Evolutionary conservation across 35 echinoderm and acorn worm species (phyloP).

Genomic region (Ptychodera flava): DNA sequence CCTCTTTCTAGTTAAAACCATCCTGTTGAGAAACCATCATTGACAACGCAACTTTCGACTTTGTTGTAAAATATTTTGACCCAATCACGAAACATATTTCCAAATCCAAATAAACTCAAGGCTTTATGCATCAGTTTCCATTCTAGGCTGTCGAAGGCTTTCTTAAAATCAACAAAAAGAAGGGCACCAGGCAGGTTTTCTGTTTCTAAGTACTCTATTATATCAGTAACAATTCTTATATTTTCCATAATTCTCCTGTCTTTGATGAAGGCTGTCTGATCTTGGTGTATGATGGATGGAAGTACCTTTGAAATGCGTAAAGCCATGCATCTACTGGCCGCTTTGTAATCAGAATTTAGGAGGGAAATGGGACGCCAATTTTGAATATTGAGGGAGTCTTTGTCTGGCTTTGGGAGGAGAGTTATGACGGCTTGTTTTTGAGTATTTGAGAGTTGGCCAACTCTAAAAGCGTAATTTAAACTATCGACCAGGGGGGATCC

Average conservation of each 20-base stretch:
- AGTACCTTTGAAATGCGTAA: slow-evolving; percentile 12
- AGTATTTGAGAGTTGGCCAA: slow-evolving; percentile 6
- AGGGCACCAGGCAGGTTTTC: too few relatives aligned
- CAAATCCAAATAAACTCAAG: too few relatives aligned
- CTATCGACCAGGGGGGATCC: slow-evolving; percentile 15
- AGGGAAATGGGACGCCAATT: slow-evolving; percentile 19
- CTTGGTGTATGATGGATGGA: not conserved
- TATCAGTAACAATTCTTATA: not conserved
- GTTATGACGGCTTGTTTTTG: slow-evolving; percentile 21
- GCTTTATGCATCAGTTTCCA: too few relatives aligned
- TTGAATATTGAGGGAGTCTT: slow-evolving; percentile 6
- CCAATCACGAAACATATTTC: too few relatives aligned
- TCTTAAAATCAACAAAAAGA: too few relatives aligned
- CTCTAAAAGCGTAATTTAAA: slow-evolving; percentile 28
- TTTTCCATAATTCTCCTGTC: slow-evolving; percentile 3
- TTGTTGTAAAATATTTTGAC: too few relatives aligned
- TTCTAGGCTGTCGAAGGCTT: too few relatives aligned
- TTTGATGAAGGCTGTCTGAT: slow-evolving; percentile 18
- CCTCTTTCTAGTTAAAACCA: too few relatives aligned
- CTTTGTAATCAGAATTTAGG: slow-evolving; percentile 30
- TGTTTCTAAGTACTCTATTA: too few relatives aligned
- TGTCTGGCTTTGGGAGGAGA: slow-evolving; percentile 14
- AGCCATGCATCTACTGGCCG: slow-evolving; percentile 4
- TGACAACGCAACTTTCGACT: too few relatives aligned
- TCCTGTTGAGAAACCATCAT: too few relatives aligned